Conservation (phyloP, 2,113 vertebrate species). For the Chunga burmeisteri region DNA sequence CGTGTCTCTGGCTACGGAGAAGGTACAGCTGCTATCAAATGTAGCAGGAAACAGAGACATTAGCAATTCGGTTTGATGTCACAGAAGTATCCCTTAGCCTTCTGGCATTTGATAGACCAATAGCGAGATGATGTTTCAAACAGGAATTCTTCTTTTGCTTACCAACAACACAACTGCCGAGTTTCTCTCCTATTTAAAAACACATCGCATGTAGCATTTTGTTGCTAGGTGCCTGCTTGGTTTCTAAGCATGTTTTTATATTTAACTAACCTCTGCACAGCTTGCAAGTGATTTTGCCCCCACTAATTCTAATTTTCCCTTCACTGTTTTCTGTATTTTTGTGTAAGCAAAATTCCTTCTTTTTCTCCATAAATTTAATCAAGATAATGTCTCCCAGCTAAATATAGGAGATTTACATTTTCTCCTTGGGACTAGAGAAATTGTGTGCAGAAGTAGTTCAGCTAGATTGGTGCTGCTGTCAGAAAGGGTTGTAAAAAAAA, state of each 20-base stretch:
- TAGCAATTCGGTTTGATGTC: not conserved
- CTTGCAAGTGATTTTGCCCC: slow-evolving; percentile 25
- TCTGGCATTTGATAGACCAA: not conserved
- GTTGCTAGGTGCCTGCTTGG: slow-evolving; percentile 68
- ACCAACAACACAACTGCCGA: not conserved
- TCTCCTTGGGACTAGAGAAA: not conserved
- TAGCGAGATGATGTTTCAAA: not conserved
- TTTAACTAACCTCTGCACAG: slow-evolving; percentile 45
- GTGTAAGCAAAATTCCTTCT: not conserved
- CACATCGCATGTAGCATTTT: not conserved
- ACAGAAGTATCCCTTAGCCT: not conserved
- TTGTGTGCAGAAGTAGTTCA: not conserved
- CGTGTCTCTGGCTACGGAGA: fast-evolving
- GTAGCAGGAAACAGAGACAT: not conserved
- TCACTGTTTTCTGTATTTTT: slow-evolving; percentile 2
- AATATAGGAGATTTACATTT: not conserved
- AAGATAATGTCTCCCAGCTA: not conserved
- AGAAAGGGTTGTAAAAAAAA: not conserved
- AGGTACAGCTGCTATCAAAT: fast-evolving
- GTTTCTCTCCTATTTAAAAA: slow-evolving; percentile 33
- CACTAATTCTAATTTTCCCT: not conserved
- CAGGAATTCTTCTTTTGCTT: not conserved
- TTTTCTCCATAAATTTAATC: slow-evolving; percentile 1
- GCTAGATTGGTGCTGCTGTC: not conserved
- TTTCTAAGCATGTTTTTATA: slow-evolving; percentile 35